phyloP scores from a whole-genome alignment of 2,797 vertebrate genomes.

The Myripristis murdjan region DNA sequence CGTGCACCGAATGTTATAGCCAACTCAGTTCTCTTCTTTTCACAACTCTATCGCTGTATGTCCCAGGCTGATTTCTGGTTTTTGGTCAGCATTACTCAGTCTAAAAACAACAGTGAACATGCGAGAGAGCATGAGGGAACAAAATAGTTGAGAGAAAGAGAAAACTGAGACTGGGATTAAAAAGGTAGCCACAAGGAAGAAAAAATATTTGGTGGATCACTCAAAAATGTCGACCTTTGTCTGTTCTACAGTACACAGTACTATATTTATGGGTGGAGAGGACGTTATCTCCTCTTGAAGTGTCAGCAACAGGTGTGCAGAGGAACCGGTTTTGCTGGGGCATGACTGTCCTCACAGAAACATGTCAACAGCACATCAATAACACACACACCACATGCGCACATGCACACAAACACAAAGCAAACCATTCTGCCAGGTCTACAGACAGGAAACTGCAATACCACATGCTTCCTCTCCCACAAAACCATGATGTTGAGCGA shows the following conservation, averaged over 20 bases:
- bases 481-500: constrained; percentile 33
- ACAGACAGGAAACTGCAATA: constrained; percentile 61
- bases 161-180: neutral
- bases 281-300: constrained; percentile 27
- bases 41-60: constrained; percentile 50
- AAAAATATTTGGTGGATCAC: neutral
- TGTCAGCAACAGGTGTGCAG: constrained; percentile 73
- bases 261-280: constrained; percentile 4
- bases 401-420: neutral
- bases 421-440: constrained; percentile 23
- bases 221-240: neutral
- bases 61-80: constrained; percentile 43
- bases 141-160: constrained; percentile 16
- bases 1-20: constrained; percentile 58
- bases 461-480: constrained; percentile 68
- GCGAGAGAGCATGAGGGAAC: constrained; percentile 1
- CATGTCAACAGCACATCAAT: constrained; percentile 73
- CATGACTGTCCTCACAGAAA: constrained; percentile 53
- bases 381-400: constrained; percentile 53
- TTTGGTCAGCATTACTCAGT: constrained; percentile 30
- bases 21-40: constrained; percentile 32
- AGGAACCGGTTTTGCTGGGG: constrained; percentile 46
- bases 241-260: constrained; percentile 1
- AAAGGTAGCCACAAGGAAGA: neutral
- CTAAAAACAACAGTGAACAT: constrained; percentile 20